Base-by-base conservation (phyloP, 2,888 invertebrate species). In the Pachycephus smyrnensis region DNA sequence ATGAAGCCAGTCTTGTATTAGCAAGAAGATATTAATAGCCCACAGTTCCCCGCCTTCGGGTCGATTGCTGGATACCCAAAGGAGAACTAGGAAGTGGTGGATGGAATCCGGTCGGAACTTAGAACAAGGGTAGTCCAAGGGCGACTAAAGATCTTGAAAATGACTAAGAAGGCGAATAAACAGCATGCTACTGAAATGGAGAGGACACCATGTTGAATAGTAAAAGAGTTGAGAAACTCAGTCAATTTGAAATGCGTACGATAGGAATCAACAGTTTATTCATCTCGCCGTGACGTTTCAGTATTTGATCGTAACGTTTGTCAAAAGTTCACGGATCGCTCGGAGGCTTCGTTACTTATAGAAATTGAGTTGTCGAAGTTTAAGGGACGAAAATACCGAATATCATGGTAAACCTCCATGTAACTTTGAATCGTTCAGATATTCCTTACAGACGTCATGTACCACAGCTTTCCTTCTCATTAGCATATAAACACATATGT, bases 231-330 rank as follows among this genome's bases (percentile, higher is more conserved):
- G 36, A n/a, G 73, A 76, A 80, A 83, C 76, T 75, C 32, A 79
- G 79, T 77, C 77, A 77, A 81, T 82, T 83, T 80, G 77, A 75
- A 36, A 73, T 80, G 80, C 77, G 79, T 80, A 69, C 80, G 79
- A 68, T 76, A 75, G 83, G 83, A 85, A 84, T 84, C 85, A 85
- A 85, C 84, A 85, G 83, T 85, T 85, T 85, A 84, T 82, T 83
- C 77, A 84, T 31, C 77, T 71, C 77, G 76, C 80, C 76, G 76
- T 80, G 81, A 81, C 76, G 80, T 79, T 82, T 76, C 80, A 81
- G 31, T 81, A 80, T 84, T 83, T 82, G 80, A 85, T 84, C 83
- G 81, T 76, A 81, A 82, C 79, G 80, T 81, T 85, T 84, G 81
- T 78, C 78, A 82, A 82, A 85, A 84, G 81, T 85, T 81, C 77